Evolutionary conservation across 2,113 vertebrate genomes (phyloP).

Genomic region (Mionectes macconnelli): DNA sequence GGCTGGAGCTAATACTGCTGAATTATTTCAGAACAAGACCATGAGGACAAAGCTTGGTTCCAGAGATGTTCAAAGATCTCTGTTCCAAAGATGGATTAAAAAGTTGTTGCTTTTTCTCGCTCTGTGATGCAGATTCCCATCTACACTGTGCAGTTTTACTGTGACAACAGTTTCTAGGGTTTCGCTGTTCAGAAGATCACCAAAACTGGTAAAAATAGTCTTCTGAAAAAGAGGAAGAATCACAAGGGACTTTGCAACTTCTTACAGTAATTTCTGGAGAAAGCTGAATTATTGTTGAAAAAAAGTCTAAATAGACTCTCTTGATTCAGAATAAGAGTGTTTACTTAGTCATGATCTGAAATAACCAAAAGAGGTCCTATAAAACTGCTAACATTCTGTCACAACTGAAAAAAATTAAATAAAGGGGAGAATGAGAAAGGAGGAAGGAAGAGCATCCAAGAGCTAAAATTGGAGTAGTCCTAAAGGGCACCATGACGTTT

Average conservation of each 20-base stretch:
- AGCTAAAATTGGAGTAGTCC: background rate
- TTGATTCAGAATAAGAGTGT: background rate
- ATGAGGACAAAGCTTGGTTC: background rate
- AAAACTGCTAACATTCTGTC: background rate
- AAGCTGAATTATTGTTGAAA: background rate
- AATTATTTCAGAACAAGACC: background rate
- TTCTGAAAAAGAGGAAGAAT: slow-evolving; percentile 4
- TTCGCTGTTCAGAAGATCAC: background rate
- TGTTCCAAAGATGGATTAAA: background rate
- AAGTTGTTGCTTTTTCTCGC: background rate
- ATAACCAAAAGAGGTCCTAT: background rate
- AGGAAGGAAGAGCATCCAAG: background rate
- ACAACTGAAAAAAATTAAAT: background rate
- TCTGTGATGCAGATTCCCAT: background rate
- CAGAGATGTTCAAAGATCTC: background rate
- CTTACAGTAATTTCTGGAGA: background rate
- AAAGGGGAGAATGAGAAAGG: background rate
- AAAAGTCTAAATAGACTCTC: background rate
- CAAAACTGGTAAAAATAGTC: background rate
- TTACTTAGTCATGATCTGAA: background rate
- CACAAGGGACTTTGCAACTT: background rate
- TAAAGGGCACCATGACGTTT: background rate
- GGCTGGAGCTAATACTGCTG: background rate
- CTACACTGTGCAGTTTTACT: background rate
- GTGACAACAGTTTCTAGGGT: background rate